phyloP scores from a whole-genome alignment of 2,113 vertebrate genomes.

The Thalassarche chlororhynchos region DNA sequence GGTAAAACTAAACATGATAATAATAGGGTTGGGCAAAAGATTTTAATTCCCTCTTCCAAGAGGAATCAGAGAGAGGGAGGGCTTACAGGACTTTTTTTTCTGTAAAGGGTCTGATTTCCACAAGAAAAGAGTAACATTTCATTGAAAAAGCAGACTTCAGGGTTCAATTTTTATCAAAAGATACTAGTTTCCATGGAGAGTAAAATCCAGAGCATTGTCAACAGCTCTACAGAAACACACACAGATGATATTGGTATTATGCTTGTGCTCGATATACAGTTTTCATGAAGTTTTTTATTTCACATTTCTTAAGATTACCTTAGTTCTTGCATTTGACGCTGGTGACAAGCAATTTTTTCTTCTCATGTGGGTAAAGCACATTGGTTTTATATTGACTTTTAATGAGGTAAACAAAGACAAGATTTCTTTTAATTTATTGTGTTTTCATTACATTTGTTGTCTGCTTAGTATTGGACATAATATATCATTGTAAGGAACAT shows the following conservation, averaged over 20 bases:
- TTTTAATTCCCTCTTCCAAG: not conserved
- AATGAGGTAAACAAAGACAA: not conserved
- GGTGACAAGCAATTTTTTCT: not conserved
- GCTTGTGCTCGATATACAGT: not conserved
- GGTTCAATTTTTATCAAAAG: not conserved
- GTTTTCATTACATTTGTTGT: not conserved
- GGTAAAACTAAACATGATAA: not conserved
- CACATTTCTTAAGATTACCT: not conserved
- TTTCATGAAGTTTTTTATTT: not conserved
- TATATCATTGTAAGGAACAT: not conserved
- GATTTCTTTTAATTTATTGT: not conserved
- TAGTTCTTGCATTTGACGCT: not conserved
- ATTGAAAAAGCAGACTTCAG: not conserved
- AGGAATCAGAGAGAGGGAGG: not conserved
- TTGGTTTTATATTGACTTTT: not conserved
- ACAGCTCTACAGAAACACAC: not conserved
- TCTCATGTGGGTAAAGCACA: not conserved
- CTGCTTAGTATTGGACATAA: not conserved
- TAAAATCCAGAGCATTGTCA: not conserved
- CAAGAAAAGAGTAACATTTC: not conserved
- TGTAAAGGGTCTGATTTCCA: not conserved
- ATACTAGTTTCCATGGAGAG: not conserved
- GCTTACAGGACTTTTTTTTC: not conserved
- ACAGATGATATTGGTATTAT: not conserved
- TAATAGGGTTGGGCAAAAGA: not conserved